A percentile compares a stretch with the other conserved stretches of the same genome.
These are phyloP conservation scores for Mechanitis messenoides DNA, from an alignment of 2,888 invertebrate genomes.

Conservation along the genomic window DNA sequence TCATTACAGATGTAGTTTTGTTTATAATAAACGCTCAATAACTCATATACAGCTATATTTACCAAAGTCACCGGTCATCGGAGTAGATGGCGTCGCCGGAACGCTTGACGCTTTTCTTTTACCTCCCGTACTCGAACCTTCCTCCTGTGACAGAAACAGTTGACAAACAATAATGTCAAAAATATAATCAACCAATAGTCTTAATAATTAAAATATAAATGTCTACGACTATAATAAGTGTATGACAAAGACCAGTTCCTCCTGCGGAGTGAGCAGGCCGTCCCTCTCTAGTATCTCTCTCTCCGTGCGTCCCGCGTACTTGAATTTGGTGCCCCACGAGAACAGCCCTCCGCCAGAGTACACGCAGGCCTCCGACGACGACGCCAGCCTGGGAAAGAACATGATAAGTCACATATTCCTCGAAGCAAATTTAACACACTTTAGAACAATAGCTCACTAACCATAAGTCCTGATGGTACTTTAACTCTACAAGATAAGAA, in stretches of 20 bases:
- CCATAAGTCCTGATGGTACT: no score
- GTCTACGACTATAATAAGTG: no score
- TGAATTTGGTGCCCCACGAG: constrained; percentile 95
- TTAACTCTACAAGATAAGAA: no score
- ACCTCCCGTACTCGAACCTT: constrained; percentile 66
- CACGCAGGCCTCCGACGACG: constrained; percentile 91
- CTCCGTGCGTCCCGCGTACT: constrained; percentile 94
- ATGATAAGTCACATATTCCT: no score
- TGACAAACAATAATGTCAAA: not conserved
- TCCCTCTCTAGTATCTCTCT: constrained; percentile 91
- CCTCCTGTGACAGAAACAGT: constrained; percentile 36
- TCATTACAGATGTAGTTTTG: not conserved
- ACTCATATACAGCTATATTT: constrained; percentile 30
- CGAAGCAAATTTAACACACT: no score
- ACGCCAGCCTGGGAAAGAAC: constrained; percentile 81
- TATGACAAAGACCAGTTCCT: constrained; percentile 63
- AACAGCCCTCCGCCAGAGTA: constrained; percentile 94
- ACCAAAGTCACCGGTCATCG: constrained; percentile 84
- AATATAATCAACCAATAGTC: not conserved
- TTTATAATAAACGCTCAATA: no score
- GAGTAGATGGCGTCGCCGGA: constrained; percentile 91
- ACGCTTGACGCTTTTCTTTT: constrained; percentile 90
- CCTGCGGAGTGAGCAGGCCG: constrained; percentile 72
- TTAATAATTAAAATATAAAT: no score
- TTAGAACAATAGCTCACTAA: no score